Percentiles rank a stretch among this genome's conserved stretches.
These are phyloP conservation scores for Drosophila lini DNA, from an alignment of 1,140 invertebrate species.

Conservation along the genomic window DNA sequence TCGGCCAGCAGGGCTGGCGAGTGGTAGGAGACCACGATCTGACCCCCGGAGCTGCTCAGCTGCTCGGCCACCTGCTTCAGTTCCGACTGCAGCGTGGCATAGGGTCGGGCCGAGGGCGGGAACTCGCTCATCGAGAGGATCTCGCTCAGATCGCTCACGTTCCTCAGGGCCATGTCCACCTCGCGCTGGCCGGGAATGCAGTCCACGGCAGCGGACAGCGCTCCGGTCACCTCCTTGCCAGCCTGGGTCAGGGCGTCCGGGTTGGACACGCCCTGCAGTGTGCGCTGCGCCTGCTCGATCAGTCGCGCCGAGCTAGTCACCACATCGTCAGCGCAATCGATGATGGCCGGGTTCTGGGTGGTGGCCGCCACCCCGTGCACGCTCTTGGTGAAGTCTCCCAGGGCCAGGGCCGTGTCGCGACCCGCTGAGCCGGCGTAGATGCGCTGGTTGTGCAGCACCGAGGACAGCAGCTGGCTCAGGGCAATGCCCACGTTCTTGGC, in stretches of 20 bases:
- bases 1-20: conserved; percentile 89
- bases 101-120: conserved; percentile 89
- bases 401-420: conserved; percentile 90
- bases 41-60: conserved; percentile 92
- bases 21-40: conserved; percentile 89
- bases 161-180: conserved; percentile 93
- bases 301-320: conserved; percentile 90
- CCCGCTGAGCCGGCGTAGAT: conserved; percentile 93
- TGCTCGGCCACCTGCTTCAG: conserved; percentile 92
- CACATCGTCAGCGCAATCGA: conserved; percentile 92
- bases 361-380: conserved; percentile 90
- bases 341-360: conserved; percentile 82
- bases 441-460: conserved; percentile 93
- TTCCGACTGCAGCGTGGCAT: conserved; percentile 93
- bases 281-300: conserved; percentile 91
- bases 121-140: conserved; percentile 90
- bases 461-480: conserved; percentile 93
- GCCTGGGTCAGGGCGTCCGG: conserved; percentile 87
- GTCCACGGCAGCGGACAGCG: conserved; percentile 87
- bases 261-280: conserved; percentile 87
- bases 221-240: conserved; percentile 85
- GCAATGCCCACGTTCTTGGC: conserved; percentile 87
- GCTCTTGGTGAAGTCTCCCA: conserved; percentile 89
- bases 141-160: conserved; percentile 91
- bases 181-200: conserved; percentile 95